Evolutionary conservation across 2,797 vertebrate genomes (phyloP).

Genomic region (Capromys pilorides): DNA sequence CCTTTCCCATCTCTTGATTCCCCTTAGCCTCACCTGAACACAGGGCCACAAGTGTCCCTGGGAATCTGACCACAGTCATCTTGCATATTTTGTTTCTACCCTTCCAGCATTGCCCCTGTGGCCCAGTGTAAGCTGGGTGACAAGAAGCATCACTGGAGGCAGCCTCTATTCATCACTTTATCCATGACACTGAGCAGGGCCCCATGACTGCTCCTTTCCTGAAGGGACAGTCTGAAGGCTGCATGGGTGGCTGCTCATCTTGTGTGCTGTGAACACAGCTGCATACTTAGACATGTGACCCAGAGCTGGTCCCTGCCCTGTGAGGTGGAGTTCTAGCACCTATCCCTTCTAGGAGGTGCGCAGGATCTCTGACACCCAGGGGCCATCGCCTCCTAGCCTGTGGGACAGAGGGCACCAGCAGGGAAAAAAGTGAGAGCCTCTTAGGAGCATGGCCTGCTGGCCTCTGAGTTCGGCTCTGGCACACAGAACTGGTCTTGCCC

Average conservation of each 20-base stretch:
- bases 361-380: neutral
- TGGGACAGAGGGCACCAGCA: neutral
- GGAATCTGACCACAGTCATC: neutral
- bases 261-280: neutral
- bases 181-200: neutral
- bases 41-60: fast-evolving
- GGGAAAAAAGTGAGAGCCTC: neutral
- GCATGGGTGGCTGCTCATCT: neutral
- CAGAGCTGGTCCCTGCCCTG: neutral
- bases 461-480: neutral
- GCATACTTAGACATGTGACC: neutral
- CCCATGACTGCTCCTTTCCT: neutral
- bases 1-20: no score
- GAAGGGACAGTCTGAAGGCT: neutral
- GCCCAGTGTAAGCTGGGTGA: neutral
- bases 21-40: neutral
- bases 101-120: neutral
- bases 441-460: neutral
- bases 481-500: neutral
- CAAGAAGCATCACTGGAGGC: neutral
- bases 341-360: neutral
- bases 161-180: neutral
- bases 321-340: neutral
- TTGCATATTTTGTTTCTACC: neutral
- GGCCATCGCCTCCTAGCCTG: neutral